phyloP scores from a whole-genome alignment of 2,888 invertebrate species.

The Dryobota labecula region DNA sequence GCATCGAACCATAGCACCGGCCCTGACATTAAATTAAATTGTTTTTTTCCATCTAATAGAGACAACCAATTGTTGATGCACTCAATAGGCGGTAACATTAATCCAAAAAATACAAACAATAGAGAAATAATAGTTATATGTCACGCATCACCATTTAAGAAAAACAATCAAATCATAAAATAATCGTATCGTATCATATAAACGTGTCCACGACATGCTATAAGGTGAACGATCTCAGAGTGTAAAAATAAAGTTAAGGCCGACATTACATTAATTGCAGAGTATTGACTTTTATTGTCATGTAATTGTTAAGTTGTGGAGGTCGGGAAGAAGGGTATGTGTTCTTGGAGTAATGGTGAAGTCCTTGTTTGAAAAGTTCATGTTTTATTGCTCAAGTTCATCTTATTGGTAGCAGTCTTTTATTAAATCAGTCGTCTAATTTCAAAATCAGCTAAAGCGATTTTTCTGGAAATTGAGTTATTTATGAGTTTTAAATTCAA shows the following conservation, averaged over 20 bases:
- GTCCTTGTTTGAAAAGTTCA: slow-evolving; percentile 7
- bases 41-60: neutral
- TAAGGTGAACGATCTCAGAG: slow-evolving; percentile 77
- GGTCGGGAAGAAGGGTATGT: slow-evolving; percentile 26
- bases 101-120: slow-evolving; percentile 53
- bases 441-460: no score
- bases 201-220: slow-evolving; percentile 45
- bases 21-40: slow-evolving; percentile 15
- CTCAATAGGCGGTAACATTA: slow-evolving; percentile 21
- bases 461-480: no score
- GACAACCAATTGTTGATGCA: slow-evolving; percentile 7
- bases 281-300: slow-evolving; percentile 49
- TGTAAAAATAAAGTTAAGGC: slow-evolving; percentile 81
- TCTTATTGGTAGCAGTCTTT: neutral
- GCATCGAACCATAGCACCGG: neutral
- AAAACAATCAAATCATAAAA: slow-evolving; percentile 55
- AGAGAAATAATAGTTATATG: slow-evolving; percentile 47
- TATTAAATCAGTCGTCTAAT: no score
- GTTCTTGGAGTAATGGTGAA: slow-evolving; percentile 10
- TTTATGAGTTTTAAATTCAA: no score
- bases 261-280: slow-evolving; percentile 70
- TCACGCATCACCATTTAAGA: slow-evolving; percentile 52
- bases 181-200: slow-evolving; percentile 62
- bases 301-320: slow-evolving; percentile 45
- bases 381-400: slow-evolving; percentile 32